Conservation (phyloP, 1,140 invertebrate genomes). For the Apis dorsata region DNA sequence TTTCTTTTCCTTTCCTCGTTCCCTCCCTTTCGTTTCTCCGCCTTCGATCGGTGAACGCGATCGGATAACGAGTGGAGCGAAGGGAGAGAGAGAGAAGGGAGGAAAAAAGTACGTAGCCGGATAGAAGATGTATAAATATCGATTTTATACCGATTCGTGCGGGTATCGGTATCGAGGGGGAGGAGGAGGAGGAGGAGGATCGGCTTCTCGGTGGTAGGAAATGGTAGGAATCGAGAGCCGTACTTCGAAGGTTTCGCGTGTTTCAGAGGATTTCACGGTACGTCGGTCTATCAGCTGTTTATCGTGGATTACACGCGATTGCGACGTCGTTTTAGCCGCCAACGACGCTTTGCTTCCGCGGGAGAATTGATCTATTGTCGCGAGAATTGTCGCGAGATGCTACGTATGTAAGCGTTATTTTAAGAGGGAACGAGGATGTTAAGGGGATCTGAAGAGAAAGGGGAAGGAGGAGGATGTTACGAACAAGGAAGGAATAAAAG, state of each 20-base stretch:
- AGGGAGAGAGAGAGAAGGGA: neutral
- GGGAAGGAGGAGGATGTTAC: too few species aligned
- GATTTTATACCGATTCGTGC: neutral
- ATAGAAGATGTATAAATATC: conserved; percentile 20
- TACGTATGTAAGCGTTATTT: too few species aligned
- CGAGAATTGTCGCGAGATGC: too few species aligned
- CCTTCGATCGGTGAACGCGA: neutral
- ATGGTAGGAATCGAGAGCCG: conserved; percentile 24
- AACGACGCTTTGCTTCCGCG: neutral
- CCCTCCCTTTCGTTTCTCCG: neutral
- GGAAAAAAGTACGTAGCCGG: neutral
- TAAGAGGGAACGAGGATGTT: too few species aligned
- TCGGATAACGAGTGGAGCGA: neutral
- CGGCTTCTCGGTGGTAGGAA: conserved; percentile 26
- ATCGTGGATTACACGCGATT: conserved; percentile 43
- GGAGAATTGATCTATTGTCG: neutral
- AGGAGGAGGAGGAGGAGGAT: neutral
- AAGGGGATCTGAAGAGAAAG: too few species aligned
- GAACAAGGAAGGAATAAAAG: too few species aligned
- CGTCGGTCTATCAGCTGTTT: conserved; percentile 39
- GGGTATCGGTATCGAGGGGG: neutral
- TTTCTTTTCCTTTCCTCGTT: neutral
- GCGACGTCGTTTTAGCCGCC: neutral
- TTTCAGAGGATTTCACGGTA: conserved; percentile 44
- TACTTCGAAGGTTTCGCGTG: conserved; percentile 39